Evolutionary conservation across 1,140 invertebrate species (phyloP).

Genomic region (Sycophila sp.): DNA sequence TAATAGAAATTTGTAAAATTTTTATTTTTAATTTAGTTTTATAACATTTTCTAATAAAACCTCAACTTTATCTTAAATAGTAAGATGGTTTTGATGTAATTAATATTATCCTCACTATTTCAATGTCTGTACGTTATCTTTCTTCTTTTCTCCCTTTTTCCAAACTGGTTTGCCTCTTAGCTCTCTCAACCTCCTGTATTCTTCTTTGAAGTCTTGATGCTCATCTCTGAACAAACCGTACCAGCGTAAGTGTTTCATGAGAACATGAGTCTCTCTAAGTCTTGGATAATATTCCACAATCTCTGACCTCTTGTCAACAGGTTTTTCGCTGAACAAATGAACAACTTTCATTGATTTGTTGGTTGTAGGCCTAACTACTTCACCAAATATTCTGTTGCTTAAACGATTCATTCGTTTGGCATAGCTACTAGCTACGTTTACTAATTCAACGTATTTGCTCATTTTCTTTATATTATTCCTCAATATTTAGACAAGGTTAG

Average conservation of each 20-base stretch:
- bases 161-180: slow-evolving; percentile 80
- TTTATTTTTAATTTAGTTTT: slow-evolving; percentile 1
- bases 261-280: slow-evolving; percentile 76
- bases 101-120: neutral
- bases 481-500: too few species aligned
- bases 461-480: too few species aligned
- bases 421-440: slow-evolving; percentile 79
- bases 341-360: slow-evolving; percentile 85
- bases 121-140: slow-evolving; percentile 14
- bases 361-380: slow-evolving; percentile 81
- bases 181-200: slow-evolving; percentile 80
- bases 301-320: slow-evolving; percentile 78
- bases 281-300: slow-evolving; percentile 89
- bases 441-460: slow-evolving; percentile 77
- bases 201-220: slow-evolving; percentile 91
- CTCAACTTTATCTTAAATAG: neutral
- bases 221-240: slow-evolving; percentile 90
- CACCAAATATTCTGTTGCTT: slow-evolving; percentile 89
- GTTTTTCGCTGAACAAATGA: slow-evolving; percentile 79
- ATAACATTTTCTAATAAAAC: neutral
- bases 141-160: slow-evolving; percentile 53
- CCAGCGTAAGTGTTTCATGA: slow-evolving; percentile 77
- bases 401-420: slow-evolving; percentile 86
- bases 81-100: too few species aligned
- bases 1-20: too few species aligned